Evolutionary conservation across 2,888 invertebrate genomes (phyloP), one percentile per base, ranked within the genome.

Genomic region (Altica lythri): DNA sequence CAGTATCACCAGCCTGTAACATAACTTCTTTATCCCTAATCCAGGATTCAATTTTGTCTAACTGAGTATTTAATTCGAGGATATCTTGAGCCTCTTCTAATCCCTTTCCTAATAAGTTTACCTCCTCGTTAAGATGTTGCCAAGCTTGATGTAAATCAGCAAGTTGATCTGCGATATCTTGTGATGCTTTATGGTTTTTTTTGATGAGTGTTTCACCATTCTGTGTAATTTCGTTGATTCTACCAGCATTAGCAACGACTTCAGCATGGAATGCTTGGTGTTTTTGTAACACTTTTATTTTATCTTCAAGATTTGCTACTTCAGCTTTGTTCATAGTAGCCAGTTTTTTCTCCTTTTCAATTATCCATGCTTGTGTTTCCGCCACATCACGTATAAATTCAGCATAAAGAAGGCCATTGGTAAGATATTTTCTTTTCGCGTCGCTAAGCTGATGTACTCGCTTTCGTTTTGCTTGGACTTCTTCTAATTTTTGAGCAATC

Each of bases 41-140:
- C 98, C 98, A 99, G 6, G 92, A 89, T 69, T 95, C 93, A 45
- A 96, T 92, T 76, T 95, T 94, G 70, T 97, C 95, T 47, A 95
- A 82, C 68, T 96, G 92, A 70, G 94, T 96, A 75, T 96, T 95
- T 78, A 99, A 99, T 75, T 95, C 93, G 16, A 99, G 80, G 53
- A 99, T 95, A 70, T 98, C 98, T 72, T 95, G 93, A 0, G 97
- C 98, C 73, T 98, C 98, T 75, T 96, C 97, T 10, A 99, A 77
- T 0, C 95, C 70, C 58, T 66, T 68, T n/a, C 75, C 72, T 57
- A 74, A 65, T 4, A 70, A 61, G 25, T 72, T 67, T 2, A 75
- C 70, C 44, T 93, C 92, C 18, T 85, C 77, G 50, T 93, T 80
- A 32, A 96, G 78, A 60, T 83, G 82, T 57, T 81, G 79, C 95